Evolutionary conservation across 2,888 invertebrate species (phyloP).

Genomic region (Automeris io): DNA sequence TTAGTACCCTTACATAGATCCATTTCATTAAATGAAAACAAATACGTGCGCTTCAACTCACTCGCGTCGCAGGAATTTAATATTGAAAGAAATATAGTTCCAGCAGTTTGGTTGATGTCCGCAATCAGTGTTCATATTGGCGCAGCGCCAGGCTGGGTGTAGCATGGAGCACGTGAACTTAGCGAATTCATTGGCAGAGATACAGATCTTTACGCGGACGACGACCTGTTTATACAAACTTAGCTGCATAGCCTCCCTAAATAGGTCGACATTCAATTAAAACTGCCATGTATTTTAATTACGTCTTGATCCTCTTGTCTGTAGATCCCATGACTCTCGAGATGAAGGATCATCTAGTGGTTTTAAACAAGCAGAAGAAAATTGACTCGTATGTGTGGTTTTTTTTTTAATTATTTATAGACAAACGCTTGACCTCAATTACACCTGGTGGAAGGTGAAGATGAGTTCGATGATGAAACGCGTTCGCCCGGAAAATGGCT

Average conservation of each 20-base stretch:
- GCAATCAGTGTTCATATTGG: slow-evolving; percentile 53
- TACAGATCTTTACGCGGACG: slow-evolving; percentile 34
- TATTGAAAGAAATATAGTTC: slow-evolving; percentile 40
- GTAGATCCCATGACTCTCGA: no score
- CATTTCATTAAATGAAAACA: slow-evolving; percentile 3
- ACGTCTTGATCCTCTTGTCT: no score
- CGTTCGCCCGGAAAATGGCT: no score
- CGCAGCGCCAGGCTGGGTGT: slow-evolving; percentile 40
- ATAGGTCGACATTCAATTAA: slow-evolving; percentile 13
- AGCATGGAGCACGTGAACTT: slow-evolving; percentile 37
- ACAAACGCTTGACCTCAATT: no score
- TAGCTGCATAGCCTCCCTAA: slow-evolving; percentile 12
- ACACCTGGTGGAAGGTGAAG: no score
- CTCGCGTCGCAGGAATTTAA: slow-evolving; percentile 7
- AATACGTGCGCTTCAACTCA: slow-evolving; percentile 4
- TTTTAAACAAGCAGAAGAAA: no score
- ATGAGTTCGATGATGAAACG: no score
- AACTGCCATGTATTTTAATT: no score
- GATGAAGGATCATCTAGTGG: no score
- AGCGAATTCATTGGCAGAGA: slow-evolving; percentile 48
- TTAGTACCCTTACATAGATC: background rate
- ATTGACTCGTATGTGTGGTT: no score
- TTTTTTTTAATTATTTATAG: no score
- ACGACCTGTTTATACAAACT: slow-evolving; percentile 6
- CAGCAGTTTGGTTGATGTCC: slow-evolving; percentile 49